Base-by-base conservation (phyloP, 2,888 invertebrate species). In the Acrobasis repandana region DNA sequence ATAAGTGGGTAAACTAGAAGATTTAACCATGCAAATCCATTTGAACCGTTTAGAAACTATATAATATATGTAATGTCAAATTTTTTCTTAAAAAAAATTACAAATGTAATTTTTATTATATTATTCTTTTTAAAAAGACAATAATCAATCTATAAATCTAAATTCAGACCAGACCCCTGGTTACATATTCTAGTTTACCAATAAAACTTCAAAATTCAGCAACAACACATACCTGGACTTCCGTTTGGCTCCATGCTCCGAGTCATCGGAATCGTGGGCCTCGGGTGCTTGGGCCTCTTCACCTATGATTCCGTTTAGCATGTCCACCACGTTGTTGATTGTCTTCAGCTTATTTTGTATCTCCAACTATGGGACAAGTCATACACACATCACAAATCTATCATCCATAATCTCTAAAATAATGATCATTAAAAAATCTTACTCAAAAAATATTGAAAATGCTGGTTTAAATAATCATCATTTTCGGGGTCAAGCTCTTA, bases 311-410 rank as follows among this genome's bases (percentile, higher is more conserved):
- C 95, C 95, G 64, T 96, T 96, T 74, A 97, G 92, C 96, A 97
- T 97, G 78, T 97, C 97, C 76, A 97, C 96, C 20, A 97, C 97
- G 84, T 96, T 96, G 86, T 95, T 95, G 81, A 97, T 96, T 0
- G 97, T 96, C 87, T 96, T 96, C 90, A 96, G 89, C 90, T 96
- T 96, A 79, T 94, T 95, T 84, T 95, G 95, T 73, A 96, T 95
- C 92, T 96, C 96, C 82, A 94, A 93, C 96, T 96, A 93, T 69
- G 74, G 67, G 76, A 69, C 71, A 69, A 68, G 58, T 61, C 61
- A 63, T 61, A 65, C 65, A 69, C 68, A 73, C 70, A 58, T 51
- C 33, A 59, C 43, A 56, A 56, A 59, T 43, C 43, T 43, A 14
- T 10, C 14, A 59, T 34, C 11, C 10, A 36, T 16, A 36, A 11